phyloP scores from a whole-genome alignment of 2,113 vertebrate genomes.

The Oreocharis arfaki region DNA sequence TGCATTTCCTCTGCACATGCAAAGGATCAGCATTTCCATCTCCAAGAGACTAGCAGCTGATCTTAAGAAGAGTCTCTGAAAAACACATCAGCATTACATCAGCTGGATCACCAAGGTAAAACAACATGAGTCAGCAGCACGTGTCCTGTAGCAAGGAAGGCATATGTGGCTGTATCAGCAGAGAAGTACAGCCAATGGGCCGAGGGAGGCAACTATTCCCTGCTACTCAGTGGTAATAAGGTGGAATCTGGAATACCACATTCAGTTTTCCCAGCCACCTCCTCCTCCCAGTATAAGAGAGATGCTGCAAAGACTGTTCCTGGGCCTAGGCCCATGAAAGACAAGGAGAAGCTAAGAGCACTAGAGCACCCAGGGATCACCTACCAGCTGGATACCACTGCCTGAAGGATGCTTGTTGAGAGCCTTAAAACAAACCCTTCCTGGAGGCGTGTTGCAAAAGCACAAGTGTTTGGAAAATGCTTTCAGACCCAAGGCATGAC shows the following conservation, averaged over 20 bases:
- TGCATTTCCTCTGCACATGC: neutral
- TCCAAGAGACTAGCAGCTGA: slow-evolving; percentile 8
- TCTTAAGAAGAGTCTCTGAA: neutral
- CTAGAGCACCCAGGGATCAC: neutral
- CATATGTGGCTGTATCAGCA: neutral
- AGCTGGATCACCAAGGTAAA: slow-evolving; percentile 35
- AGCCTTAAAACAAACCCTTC: neutral
- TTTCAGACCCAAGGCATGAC: fast-evolving
- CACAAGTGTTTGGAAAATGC: neutral
- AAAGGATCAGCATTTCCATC: slow-evolving; percentile 14
- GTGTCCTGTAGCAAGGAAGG: fast-evolving
- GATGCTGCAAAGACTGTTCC: neutral
- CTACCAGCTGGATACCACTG: neutral
- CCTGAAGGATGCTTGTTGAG: neutral
- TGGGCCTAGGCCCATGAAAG: neutral
- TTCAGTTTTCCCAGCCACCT: neutral
- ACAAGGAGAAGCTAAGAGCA: neutral
- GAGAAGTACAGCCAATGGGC: neutral
- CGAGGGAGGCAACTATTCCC: neutral
- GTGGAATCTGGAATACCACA: fast-evolving
- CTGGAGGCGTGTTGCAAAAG: neutral
- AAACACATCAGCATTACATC: slow-evolving; percentile 12
- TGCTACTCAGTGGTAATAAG: neutral
- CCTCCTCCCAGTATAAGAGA: neutral
- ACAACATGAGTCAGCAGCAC: slow-evolving; percentile 25